A percentile compares a stretch with the other conserved stretches of the same genome.
Conservation (phyloP, 1,140 invertebrate genomes). For the Penaeus japonicus region DNA sequence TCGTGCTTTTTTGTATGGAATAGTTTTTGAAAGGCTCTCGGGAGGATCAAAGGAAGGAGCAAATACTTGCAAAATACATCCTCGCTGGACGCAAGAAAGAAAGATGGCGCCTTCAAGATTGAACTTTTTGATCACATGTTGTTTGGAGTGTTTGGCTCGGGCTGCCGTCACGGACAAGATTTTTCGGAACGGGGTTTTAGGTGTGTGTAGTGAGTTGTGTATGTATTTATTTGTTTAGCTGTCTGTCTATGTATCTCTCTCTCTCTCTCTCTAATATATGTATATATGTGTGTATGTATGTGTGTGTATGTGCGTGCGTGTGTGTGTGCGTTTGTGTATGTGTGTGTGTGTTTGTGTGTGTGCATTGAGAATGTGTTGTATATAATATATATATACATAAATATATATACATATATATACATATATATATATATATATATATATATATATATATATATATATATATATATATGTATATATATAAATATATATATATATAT, state of each 20-base stretch:
- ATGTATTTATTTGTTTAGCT: background rate
- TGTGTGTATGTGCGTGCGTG: background rate
- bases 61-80: too few relatives aligned
- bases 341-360: too few relatives aligned
- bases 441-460: background rate
- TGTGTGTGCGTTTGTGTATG: too few relatives aligned
- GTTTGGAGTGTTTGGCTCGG: too few relatives aligned
- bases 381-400: conserved; percentile 5
- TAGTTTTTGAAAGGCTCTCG: background rate
- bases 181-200: too few relatives aligned
- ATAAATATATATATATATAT: background rate
- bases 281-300: background rate
- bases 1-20: background rate
- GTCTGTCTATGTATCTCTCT: background rate
- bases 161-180: too few relatives aligned
- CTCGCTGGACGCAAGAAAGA: too few relatives aligned
- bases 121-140: too few relatives aligned
- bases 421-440: background rate
- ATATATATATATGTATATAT: background rate
- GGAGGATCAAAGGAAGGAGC: background rate
- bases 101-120: too few relatives aligned
- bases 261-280: background rate
- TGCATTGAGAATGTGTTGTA: too few relatives aligned
- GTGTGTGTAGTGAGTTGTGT: background rate
- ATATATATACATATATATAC: background rate